phyloP scores from a whole-genome alignment of 1,140 invertebrate species.

The Drosophila yakuba region DNA sequence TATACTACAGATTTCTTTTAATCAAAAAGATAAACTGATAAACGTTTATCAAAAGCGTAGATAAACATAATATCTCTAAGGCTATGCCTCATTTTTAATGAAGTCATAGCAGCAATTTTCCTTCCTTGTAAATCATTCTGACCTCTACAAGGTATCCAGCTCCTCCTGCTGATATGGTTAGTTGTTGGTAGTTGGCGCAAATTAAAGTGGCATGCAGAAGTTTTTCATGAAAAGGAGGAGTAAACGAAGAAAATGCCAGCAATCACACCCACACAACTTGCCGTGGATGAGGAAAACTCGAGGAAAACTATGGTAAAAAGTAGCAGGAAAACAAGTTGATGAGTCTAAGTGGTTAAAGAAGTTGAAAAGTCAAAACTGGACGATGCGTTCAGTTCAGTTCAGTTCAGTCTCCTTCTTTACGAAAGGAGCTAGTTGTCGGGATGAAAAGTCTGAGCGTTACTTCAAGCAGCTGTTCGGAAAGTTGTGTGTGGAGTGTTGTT shows the following conservation, averaged over 20 bases:
- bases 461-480: conserved; percentile 54
- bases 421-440: neutral
- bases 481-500: conserved; percentile 40
- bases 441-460: conserved; percentile 25
- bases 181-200: conserved; percentile 47
- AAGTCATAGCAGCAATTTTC: neutral
- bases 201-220: conserved; percentile 58
- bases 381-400: conserved; percentile 38
- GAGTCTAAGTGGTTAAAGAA: conserved; percentile 66
- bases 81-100: neutral
- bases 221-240: conserved; percentile 34
- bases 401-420: conserved; percentile 18
- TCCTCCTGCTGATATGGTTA: conserved; percentile 20
- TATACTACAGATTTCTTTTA: neutral
- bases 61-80: neutral
- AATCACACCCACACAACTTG: conserved; percentile 36
- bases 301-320: conserved; percentile 32
- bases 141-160: neutral
- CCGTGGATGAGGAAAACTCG: conserved; percentile 11
- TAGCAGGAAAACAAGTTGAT: conserved; percentile 63
- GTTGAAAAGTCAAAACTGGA: conserved; percentile 65
- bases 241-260: conserved; percentile 46
- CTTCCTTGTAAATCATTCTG: conserved; percentile 1
- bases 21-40: too few species aligned
- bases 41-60: neutral